phyloP scores from a whole-genome alignment of 2,113 vertebrate species.

The Gymnobelideus leadbeateri region DNA sequence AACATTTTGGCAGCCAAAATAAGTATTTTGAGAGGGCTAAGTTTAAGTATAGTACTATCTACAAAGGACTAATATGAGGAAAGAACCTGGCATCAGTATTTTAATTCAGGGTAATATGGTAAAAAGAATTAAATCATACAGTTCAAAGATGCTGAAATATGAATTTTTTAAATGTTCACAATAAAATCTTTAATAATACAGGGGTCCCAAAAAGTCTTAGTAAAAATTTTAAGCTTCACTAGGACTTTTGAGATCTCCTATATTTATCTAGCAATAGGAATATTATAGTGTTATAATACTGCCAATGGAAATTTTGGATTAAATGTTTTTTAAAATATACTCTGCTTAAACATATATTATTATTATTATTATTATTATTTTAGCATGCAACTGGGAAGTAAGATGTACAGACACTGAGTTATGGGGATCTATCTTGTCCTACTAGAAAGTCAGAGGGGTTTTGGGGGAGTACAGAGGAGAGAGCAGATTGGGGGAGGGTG shows the following conservation, averaged over 20 bases:
- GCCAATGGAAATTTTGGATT: background rate
- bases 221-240: background rate
- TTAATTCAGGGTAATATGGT: background rate
- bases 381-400: no score
- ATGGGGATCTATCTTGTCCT: no score
- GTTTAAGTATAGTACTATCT: background rate
- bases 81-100: background rate
- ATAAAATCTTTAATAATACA: background rate
- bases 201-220: background rate
- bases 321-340: background rate
- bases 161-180: background rate
- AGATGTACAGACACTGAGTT: no score
- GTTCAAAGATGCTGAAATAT: background rate
- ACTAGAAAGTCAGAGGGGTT: no score
- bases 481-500: no score
- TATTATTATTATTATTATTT: no score
- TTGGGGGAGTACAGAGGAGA: no score
- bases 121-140: background rate
- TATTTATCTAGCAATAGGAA: background rate
- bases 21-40: slow-evolving; percentile 24
- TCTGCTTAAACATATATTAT: no score
- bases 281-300: background rate
- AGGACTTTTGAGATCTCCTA: background rate
- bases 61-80: background rate
- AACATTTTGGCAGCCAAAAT: background rate